phyloP scores from a whole-genome alignment of 2,797 vertebrate genomes.

The Malurus leucopterus region DNA sequence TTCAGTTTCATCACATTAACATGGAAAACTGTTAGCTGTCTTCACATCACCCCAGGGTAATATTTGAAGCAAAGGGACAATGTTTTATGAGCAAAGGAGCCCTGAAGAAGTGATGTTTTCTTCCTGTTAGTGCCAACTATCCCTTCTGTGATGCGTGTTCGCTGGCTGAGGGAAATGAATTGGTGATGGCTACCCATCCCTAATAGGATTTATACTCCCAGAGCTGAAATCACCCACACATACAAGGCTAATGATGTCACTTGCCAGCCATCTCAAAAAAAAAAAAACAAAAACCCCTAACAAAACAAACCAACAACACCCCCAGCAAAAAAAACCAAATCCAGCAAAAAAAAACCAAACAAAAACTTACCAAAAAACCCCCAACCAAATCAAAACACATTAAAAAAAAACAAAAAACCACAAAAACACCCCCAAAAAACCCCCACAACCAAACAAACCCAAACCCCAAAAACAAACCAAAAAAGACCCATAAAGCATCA shows the following conservation, averaged over 20 bases:
- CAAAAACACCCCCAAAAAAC: too few species aligned
- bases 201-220: conserved; percentile 11
- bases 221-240: conserved; percentile 13
- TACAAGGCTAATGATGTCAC: neutral
- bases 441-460: too few species aligned
- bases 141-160: neutral
- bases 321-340: too few species aligned
- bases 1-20: neutral
- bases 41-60: neutral
- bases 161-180: neutral
- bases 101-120: neutral
- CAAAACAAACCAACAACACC: too few species aligned
- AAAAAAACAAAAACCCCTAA: too few species aligned
- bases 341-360: too few species aligned
- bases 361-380: too few species aligned
- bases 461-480: too few species aligned
- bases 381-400: too few species aligned
- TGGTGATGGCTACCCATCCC: neutral
- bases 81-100: neutral
- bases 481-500: neutral
- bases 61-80: neutral
- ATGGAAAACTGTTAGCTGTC: neutral
- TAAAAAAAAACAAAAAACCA: too few species aligned
- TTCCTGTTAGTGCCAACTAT: neutral
- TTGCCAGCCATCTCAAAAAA: neutral